Conservation (phyloP, 2,888 invertebrate genomes). For the Chrysina gloriosa region DNA sequence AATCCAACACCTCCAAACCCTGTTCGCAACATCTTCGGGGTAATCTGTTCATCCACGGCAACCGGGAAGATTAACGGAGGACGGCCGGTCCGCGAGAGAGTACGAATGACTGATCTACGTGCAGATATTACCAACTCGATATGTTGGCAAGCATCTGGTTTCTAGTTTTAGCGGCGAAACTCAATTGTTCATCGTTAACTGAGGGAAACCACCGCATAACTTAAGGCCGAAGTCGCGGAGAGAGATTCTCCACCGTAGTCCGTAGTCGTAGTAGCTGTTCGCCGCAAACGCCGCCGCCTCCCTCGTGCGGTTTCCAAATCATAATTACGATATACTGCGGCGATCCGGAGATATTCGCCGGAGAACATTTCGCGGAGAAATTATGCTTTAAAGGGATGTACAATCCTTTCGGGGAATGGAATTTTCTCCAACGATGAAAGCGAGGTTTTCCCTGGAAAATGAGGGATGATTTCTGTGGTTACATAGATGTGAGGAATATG, state of each 20-base stretch:
- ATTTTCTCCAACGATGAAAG: not conserved
- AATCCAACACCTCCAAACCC: too few species aligned
- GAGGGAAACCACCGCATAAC: conserved; percentile 40
- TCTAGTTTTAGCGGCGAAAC: conserved; percentile 20
- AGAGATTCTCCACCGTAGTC: not conserved
- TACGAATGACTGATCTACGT: conserved; percentile 39
- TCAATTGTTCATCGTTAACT: conserved; percentile 41
- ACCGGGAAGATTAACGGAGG: conserved; percentile 30
- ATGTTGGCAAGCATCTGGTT: conserved; percentile 19
- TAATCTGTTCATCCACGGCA: too few species aligned
- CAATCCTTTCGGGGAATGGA: not conserved
- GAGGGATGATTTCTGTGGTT: too few species aligned
- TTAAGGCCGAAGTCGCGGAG: conserved; percentile 27
- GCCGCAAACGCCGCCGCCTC: not conserved
- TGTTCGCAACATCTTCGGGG: too few species aligned
- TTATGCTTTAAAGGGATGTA: not conserved
- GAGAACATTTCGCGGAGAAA: not conserved
- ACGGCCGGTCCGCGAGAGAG: not conserved
- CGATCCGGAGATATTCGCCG: not conserved
- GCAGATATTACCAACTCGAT: conserved; percentile 26
- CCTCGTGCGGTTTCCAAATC: conserved; percentile 25
- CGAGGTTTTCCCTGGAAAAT: too few species aligned
- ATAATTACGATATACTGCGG: conserved; percentile 31
- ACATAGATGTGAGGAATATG: too few species aligned
- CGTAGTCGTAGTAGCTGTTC: not conserved